Percentiles rank a stretch among this genome's conserved stretches.
Evolutionary conservation across 2,888 invertebrate species (phyloP).

Genomic region (Chirona hameri): DNA sequence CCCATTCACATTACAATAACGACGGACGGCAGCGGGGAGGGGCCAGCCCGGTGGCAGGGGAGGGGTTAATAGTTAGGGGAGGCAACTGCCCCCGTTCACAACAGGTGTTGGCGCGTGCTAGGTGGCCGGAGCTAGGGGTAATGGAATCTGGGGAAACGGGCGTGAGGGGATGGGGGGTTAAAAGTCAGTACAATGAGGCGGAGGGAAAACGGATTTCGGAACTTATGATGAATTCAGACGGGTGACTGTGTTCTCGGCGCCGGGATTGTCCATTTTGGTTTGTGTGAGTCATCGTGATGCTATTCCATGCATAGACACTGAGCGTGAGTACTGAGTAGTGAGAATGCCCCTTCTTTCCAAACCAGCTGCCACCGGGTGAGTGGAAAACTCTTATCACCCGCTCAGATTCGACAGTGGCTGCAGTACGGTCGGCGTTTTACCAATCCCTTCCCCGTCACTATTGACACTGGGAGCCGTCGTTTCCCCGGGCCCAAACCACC

Average conservation of each 20-base stretch:
- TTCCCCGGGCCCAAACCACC: background rate
- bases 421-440: background rate
- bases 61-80: background rate
- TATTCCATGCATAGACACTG: too few species aligned
- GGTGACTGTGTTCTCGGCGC: too few species aligned
- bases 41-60: too few species aligned
- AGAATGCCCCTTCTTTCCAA: background rate
- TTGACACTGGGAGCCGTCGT: background rate
- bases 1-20: constrained; percentile 13
- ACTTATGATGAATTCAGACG: background rate
- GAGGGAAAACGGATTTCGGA: background rate
- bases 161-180: background rate
- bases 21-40: background rate
- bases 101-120: constrained; percentile 6
- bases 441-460: background rate
- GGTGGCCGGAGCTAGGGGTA: background rate
- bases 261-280: too few species aligned
- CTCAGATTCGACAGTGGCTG: background rate
- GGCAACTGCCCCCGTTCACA: background rate
- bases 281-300: too few species aligned
- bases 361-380: background rate
- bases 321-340: too few species aligned
- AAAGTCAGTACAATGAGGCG: background rate
- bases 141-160: background rate
- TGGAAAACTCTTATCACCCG: background rate